These are phyloP conservation scores for Griposia aprilina DNA, from an alignment of 2,888 invertebrate genomes.

Conservation along the genomic window DNA sequence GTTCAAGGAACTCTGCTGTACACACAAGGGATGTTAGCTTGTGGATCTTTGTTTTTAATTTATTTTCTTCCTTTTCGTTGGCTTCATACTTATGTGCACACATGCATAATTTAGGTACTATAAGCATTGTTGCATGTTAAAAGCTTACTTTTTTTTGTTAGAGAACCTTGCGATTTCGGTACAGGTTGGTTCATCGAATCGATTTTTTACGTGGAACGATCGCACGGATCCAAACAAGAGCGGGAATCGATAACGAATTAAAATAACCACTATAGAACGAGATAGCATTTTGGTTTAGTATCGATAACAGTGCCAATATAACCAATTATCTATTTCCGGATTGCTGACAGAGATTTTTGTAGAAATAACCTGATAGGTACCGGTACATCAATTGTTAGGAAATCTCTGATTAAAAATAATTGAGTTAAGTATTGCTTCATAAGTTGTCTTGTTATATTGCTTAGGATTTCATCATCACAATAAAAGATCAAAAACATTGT, in stretches of 20 bases:
- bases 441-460: background rate
- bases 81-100: too few species aligned
- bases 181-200: too few species aligned
- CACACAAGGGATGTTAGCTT: constrained; percentile 17
- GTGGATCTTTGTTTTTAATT: constrained; percentile 4
- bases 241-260: constrained; percentile 18
- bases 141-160: background rate
- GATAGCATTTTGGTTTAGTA: constrained; percentile 5
- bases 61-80: background rate
- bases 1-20: constrained; percentile 30
- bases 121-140: too few species aligned
- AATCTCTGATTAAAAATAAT: background rate
- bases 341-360: background rate
- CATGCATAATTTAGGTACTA: too few species aligned
- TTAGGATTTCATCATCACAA: background rate
- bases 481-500: background rate
- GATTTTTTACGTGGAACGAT: background rate
- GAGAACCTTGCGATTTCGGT: too few species aligned
- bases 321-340: background rate
- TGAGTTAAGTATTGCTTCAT: background rate
- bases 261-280: constrained; percentile 24
- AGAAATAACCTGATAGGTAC: background rate
- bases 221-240: background rate
- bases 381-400: background rate
- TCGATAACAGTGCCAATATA: background rate